Conservation (phyloP, 2,113 vertebrate species). For the Anarhynchus alexandrinus region DNA sequence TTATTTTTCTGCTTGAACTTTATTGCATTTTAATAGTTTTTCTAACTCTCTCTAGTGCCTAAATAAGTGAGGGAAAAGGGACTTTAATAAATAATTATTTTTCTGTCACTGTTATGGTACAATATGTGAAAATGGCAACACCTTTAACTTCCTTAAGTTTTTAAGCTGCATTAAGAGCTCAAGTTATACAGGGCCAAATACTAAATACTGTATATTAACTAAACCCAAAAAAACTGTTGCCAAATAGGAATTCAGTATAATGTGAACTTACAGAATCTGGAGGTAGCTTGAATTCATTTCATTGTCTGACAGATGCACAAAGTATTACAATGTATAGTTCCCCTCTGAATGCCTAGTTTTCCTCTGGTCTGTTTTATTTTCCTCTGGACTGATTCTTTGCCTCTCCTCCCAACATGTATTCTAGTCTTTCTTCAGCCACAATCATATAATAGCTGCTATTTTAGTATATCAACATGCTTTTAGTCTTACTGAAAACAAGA, state of each 20-base stretch:
- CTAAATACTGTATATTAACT: background rate
- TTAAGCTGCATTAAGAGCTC: background rate
- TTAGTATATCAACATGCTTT: background rate
- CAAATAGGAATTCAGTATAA: background rate
- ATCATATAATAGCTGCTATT: background rate
- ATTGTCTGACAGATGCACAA: background rate
- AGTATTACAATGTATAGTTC: background rate
- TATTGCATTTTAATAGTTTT: conserved; percentile 34
- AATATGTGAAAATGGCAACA: background rate
- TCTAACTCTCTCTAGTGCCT: background rate
- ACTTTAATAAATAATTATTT: background rate
- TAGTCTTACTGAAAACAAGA: background rate
- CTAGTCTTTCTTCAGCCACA: background rate
- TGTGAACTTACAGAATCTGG: background rate
- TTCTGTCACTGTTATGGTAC: background rate
- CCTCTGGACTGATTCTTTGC: background rate
- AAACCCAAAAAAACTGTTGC: background rate
- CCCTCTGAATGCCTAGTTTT: background rate
- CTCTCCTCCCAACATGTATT: background rate
- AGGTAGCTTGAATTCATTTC: background rate
- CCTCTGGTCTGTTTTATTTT: background rate
- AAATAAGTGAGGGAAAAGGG: background rate
- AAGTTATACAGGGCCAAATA: background rate
- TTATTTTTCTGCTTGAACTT: conserved; percentile 40
- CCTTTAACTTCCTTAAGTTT: background rate